Evolutionary conservation across 2,888 invertebrate genomes (phyloP).

Genomic region (Eledona agricola): DNA sequence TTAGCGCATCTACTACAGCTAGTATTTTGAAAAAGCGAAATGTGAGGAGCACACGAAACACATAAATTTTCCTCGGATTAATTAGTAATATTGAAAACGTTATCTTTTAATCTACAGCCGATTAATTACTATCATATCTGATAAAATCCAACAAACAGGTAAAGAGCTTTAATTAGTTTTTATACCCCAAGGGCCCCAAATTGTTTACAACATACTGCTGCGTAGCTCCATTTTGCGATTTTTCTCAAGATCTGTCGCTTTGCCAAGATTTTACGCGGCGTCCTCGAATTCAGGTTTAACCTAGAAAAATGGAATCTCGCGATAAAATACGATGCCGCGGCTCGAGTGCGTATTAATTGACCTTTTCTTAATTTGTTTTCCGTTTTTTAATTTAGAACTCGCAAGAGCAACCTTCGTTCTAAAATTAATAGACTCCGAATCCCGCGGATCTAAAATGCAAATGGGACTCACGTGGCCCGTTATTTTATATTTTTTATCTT

Average conservation of each 20-base stretch:
- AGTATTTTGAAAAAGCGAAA: no score
- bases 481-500: slow-evolving; percentile 6
- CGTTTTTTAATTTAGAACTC: slow-evolving; percentile 6
- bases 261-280: slow-evolving; percentile 31
- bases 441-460: background rate
- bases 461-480: background rate
- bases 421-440: slow-evolving; percentile 5
- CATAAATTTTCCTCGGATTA: slow-evolving; percentile 18
- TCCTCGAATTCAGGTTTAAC: slow-evolving; percentile 27
- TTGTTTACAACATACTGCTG: slow-evolving; percentile 26
- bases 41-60: background rate
- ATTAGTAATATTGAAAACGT: slow-evolving; percentile 23
- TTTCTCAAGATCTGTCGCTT: slow-evolving; percentile 23
- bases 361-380: slow-evolving; percentile 12
- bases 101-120: slow-evolving; percentile 34
- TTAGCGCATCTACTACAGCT: no score
- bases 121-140: slow-evolving; percentile 38
- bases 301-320: slow-evolving; percentile 20
- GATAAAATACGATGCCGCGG: slow-evolving; percentile 19
- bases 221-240: slow-evolving; percentile 18
- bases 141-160: slow-evolving; percentile 40
- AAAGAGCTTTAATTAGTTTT: slow-evolving; percentile 37
- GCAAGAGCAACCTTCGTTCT: slow-evolving; percentile 3
- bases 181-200: slow-evolving; percentile 35
- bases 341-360: slow-evolving; percentile 3